phyloP scores from a whole-genome alignment of 2,888 invertebrate genomes.

The Bruchidius siliquastri region DNA sequence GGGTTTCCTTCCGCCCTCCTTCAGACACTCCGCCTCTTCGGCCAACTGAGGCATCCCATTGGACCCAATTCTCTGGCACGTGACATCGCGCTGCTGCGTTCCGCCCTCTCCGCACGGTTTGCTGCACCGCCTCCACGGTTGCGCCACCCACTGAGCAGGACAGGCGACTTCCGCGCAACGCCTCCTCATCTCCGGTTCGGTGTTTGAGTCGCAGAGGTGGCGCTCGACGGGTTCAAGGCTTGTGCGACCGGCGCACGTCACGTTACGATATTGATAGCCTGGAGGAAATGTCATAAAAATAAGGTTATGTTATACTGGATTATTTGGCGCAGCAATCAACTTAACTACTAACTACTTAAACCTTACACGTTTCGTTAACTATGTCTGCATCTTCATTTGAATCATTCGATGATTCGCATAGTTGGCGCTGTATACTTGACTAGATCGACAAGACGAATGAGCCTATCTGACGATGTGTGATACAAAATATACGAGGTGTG shows the following conservation, averaged over 20 bases:
- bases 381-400: too few relatives aligned
- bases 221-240: constrained; percentile 68
- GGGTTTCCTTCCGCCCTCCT: constrained; percentile 67
- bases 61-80: constrained; percentile 74
- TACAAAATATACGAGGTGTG: too few relatives aligned
- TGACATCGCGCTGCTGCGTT: constrained; percentile 63
- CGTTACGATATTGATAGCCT: constrained; percentile 73
- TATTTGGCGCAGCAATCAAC: too few relatives aligned
- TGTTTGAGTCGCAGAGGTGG: constrained; percentile 71
- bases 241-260: constrained; percentile 74
- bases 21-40: constrained; percentile 66
- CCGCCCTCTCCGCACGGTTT: constrained; percentile 77
- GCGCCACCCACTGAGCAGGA: constrained; percentile 73
- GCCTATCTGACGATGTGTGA: too few relatives aligned
- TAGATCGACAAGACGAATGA: too few relatives aligned
- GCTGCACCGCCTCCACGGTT: constrained; percentile 77
- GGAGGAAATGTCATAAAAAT: constrained; percentile 6
- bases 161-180: constrained; percentile 74
- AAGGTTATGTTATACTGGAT: too few relatives aligned
- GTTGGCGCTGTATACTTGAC: too few relatives aligned
- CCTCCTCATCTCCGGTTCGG: constrained; percentile 67
- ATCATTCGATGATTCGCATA: too few relatives aligned
- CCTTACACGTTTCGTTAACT: too few relatives aligned
- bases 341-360: too few relatives aligned
- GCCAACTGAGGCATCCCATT: constrained; percentile 69